Conservation (phyloP, 2,797 vertebrate genomes). For the Micrastur ruficollis region DNA sequence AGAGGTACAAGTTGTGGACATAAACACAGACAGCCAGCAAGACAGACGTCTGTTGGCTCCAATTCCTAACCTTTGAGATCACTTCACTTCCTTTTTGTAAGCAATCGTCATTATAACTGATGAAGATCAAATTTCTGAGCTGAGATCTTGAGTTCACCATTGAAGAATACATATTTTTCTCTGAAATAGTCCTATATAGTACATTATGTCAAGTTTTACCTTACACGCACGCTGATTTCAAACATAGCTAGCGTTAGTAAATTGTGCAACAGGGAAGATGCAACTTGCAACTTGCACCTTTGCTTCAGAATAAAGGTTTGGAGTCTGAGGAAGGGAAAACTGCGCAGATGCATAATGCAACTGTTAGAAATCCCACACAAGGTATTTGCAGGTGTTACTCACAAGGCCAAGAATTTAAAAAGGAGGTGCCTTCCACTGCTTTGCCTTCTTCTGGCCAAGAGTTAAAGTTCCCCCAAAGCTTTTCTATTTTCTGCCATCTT, state of each 20-base stretch:
- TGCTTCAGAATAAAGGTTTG: background rate
- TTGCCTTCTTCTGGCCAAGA: background rate
- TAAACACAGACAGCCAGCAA: background rate
- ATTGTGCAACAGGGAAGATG: background rate
- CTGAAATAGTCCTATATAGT: background rate
- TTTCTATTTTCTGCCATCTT: background rate
- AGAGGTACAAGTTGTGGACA: background rate
- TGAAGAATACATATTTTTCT: background rate
- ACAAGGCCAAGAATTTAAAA: background rate
- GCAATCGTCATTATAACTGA: background rate
- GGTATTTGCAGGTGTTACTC: background rate
- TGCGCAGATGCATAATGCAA: background rate
- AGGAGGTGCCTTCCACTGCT: background rate
- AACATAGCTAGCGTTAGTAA: background rate
- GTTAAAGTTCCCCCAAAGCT: background rate
- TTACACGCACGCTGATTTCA: background rate
- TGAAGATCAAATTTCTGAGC: background rate
- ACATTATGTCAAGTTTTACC: background rate
- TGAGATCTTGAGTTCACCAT: background rate
- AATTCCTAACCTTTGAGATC: background rate
- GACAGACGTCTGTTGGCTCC: rapidly evolving
- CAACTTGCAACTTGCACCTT: background rate
- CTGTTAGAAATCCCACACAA: background rate
- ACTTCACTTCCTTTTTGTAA: background rate
- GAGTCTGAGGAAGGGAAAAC: background rate